Percentiles rank a stretch among this genome's conserved stretches.
Evolutionary conservation across 2,797 vertebrate genomes (phyloP).

Genomic region (Harpagifer antarcticus): DNA sequence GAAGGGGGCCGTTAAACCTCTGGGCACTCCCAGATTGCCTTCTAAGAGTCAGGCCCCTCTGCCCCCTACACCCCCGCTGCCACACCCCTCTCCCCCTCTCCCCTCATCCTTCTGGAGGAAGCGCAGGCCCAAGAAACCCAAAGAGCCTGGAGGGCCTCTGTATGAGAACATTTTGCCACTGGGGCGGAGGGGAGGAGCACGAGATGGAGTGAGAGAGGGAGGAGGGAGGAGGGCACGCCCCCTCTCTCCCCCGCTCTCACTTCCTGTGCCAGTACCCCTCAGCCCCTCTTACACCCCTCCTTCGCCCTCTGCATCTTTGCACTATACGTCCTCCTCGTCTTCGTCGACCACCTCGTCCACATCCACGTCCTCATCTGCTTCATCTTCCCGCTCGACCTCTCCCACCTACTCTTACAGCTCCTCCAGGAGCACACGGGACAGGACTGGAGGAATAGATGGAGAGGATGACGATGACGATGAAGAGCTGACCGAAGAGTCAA

Average conservation of each 20-base stretch:
- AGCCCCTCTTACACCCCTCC: conserved; percentile 86
- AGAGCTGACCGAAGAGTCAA: conserved; percentile 87
- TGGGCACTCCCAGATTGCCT: conserved; percentile 86
- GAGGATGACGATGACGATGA: conserved; percentile 87
- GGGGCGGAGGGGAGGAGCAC: conserved; percentile 83
- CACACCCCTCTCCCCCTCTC: conserved; percentile 92
- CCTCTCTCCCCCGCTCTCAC: conserved; percentile 85
- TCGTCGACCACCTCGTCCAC: conserved; percentile 84
- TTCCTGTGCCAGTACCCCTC: conserved; percentile 85
- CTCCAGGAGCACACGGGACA: conserved; percentile 84
- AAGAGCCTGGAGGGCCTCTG: conserved; percentile 88
- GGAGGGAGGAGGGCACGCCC: conserved; percentile 83
- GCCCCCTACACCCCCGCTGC: conserved; percentile 89
- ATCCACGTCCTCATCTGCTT: conserved; percentile 81
- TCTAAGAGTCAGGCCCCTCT: conserved; percentile 87
- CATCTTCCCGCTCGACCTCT: conserved; percentile 85
- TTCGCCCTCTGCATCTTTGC: conserved; percentile 85
- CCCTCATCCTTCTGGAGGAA: conserved; percentile 91
- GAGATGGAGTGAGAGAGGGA: conserved; percentile 80
- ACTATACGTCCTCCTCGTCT: conserved; percentile 84
- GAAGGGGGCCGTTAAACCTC: conserved; percentile 87
- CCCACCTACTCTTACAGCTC: conserved; percentile 85
- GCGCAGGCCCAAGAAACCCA: conserved; percentile 90
- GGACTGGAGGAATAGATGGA: conserved; percentile 81
- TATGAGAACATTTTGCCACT: conserved; percentile 88